These are phyloP conservation scores for Cyprinodon diabolis DNA, from an alignment of 2,797 vertebrate species.

Conservation along the genomic window DNA sequence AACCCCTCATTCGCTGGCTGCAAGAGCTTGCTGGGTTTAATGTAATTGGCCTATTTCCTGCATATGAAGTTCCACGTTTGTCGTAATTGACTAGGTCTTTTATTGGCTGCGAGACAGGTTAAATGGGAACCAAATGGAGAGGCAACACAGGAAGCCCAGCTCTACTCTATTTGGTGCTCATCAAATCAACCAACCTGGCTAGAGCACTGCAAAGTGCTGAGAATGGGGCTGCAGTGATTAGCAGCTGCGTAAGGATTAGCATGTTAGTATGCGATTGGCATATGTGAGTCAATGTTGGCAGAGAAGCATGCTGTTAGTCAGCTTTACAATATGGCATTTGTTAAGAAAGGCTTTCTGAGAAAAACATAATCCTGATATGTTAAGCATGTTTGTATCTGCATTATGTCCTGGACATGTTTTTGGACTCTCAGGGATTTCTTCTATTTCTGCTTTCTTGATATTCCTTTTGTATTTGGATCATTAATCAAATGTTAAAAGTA, in stretches of 20 bases:
- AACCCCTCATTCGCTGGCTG: conserved; percentile 56
- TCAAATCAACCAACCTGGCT: conserved; percentile 67
- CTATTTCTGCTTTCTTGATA: neutral
- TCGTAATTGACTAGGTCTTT: conserved; percentile 80
- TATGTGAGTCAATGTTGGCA: conserved; percentile 37
- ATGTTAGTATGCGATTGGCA: conserved; percentile 43
- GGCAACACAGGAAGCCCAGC: conserved; percentile 71
- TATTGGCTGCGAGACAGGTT: conserved; percentile 79
- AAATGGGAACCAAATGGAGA: conserved; percentile 81
- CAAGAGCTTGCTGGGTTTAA: conserved; percentile 64
- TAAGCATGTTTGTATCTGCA: conserved; percentile 39
- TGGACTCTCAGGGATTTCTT: neutral
- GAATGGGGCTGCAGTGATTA: conserved; percentile 69
- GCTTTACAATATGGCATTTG: conserved; percentile 3
- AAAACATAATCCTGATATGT: conserved; percentile 28
- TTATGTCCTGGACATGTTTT: neutral
- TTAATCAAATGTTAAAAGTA: neutral
- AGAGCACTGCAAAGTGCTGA: conserved; percentile 54
- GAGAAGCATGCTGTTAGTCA: conserved; percentile 22
- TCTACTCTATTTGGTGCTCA: conserved; percentile 65
- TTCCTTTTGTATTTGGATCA: too few relatives aligned
- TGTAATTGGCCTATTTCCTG: conserved; percentile 83
- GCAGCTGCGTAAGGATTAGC: conserved; percentile 65
- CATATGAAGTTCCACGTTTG: conserved; percentile 77
- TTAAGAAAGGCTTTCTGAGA: conserved; percentile 14